Percentiles rank a stretch among this genome's conserved stretches.
phyloP scores from a whole-genome alignment of 2,113 vertebrate species.

The Equus quagga region DNA sequence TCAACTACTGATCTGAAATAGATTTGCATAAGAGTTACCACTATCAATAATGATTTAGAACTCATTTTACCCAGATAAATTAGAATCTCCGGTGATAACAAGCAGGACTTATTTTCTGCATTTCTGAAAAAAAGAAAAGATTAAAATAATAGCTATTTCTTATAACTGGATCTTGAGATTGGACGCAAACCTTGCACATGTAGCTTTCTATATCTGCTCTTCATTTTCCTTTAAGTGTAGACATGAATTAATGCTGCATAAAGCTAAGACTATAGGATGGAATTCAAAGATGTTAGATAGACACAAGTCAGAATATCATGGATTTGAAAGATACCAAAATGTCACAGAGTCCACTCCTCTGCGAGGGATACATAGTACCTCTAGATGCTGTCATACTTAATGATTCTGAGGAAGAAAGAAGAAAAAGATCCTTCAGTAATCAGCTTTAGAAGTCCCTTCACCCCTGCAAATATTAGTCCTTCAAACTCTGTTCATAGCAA shows the following conservation, averaged over 20 bases:
- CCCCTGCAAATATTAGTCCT: neutral
- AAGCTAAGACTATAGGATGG: slow-evolving; percentile 62
- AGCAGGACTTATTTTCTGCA: slow-evolving; percentile 60
- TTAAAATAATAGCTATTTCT: slow-evolving; percentile 67
- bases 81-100: slow-evolving; percentile 81
- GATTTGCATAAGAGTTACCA: slow-evolving; percentile 81
- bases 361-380: neutral
- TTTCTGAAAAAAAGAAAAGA: slow-evolving; percentile 71
- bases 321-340: neutral
- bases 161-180: slow-evolving; percentile 65
- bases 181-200: slow-evolving; percentile 40
- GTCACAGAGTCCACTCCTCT: neutral
- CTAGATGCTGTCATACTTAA: neutral
- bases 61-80: slow-evolving; percentile 83
- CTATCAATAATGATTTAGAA: slow-evolving; percentile 84
- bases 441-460: neutral
- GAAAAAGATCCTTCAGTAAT: neutral
- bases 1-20: slow-evolving; percentile 79
- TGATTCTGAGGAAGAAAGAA: neutral
- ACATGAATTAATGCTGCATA: slow-evolving; percentile 62
- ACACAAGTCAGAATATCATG: neutral
- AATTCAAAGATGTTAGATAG: neutral
- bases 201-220: slow-evolving; percentile 68
- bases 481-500: neutral
- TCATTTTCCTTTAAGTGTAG: slow-evolving; percentile 70